These are phyloP conservation scores for Cepphus grylle DNA, from an alignment of 2,113 vertebrate species.

Conservation along the genomic window DNA sequence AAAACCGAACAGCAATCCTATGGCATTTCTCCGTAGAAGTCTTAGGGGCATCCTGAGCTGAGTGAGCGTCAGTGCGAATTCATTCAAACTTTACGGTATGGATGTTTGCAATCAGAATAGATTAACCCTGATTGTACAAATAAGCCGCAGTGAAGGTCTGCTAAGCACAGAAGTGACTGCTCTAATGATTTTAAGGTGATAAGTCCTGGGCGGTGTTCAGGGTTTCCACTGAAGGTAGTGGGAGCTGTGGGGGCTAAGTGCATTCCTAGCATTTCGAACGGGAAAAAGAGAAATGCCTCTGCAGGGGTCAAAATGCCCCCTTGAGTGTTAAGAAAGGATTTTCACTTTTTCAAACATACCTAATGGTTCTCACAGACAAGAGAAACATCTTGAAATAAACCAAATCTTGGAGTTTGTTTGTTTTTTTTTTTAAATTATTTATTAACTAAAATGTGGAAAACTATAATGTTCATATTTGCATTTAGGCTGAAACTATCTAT, in stretches of 20 bases:
- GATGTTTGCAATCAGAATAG: constrained; percentile 39
- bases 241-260: background rate
- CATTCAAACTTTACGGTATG: background rate
- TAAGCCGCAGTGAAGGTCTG: constrained; percentile 39
- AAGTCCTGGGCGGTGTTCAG: background rate
- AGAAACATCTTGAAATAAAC: background rate
- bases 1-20: background rate
- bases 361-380: background rate
- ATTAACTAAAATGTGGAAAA: background rate
- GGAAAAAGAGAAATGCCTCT: background rate
- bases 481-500: background rate
- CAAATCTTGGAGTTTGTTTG: background rate
- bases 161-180: constrained; percentile 46
- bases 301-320: background rate
- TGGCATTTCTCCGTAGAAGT: accelerated
- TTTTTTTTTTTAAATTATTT: background rate
- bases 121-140: constrained; percentile 59
- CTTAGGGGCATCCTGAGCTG: background rate
- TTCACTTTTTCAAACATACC: background rate
- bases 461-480: background rate
- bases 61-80: background rate
- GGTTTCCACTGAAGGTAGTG: background rate
- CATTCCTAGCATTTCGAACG: background rate
- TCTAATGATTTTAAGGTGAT: constrained; percentile 28
- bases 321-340: background rate